These are phyloP conservation scores for Lithophane ornitopus DNA, from an alignment of 2,888 invertebrate species.

Conservation along the genomic window DNA sequence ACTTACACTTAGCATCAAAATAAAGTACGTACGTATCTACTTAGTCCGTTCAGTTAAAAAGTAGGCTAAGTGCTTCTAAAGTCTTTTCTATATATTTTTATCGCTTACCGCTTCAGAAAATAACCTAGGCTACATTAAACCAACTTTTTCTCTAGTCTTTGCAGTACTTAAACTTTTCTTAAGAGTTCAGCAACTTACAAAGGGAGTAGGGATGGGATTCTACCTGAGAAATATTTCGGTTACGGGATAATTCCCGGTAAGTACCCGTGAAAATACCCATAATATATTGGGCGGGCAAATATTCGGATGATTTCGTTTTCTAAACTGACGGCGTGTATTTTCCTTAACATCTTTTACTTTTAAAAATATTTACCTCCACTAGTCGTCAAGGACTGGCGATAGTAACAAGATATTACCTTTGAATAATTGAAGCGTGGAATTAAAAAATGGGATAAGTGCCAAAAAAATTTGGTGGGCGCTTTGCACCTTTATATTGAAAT, in stretches of 20 bases:
- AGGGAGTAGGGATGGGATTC: background rate
- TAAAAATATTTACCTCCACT: background rate
- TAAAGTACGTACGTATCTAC: background rate
- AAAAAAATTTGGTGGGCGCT: too few relatives aligned
- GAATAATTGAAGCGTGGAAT: too few relatives aligned
- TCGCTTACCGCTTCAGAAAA: conserved; percentile 40
- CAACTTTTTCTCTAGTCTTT: conserved; percentile 20
- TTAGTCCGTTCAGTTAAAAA: conserved; percentile 20
- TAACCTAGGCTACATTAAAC: conserved; percentile 10
- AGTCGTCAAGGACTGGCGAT: background rate
- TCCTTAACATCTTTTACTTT: background rate
- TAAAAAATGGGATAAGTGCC: too few relatives aligned
- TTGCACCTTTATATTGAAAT: too few relatives aligned
- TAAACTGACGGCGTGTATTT: too few relatives aligned
- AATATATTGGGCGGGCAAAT: background rate
- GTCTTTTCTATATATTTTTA: conserved; percentile 29
- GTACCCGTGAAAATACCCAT: background rate
- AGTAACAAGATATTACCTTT: background rate
- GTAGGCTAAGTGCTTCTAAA: conserved; percentile 33
- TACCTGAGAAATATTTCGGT: background rate
- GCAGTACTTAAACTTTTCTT: conserved; percentile 10
- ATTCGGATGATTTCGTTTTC: background rate
- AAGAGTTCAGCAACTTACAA: conserved; percentile 12
- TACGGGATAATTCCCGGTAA: too few relatives aligned
- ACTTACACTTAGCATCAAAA: background rate